These are phyloP conservation scores for Silurus aristotelis DNA, from an alignment of 2,797 vertebrate species.

Conservation along the genomic window DNA sequence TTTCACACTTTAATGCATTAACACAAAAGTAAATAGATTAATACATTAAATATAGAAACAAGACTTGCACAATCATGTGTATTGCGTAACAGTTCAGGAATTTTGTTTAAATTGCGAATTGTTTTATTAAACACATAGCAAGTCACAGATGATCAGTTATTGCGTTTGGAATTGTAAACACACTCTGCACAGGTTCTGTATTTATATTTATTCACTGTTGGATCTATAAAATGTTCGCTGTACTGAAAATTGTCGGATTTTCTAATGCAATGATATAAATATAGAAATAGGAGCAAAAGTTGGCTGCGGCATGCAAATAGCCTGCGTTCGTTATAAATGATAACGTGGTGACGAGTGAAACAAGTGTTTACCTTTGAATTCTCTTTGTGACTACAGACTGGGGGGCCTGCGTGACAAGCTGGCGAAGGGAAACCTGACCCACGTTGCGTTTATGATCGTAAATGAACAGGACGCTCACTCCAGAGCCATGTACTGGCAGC, in stretches of 20 bases:
- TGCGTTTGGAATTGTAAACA: not conserved
- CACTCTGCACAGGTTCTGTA: not conserved
- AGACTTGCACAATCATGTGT: not conserved
- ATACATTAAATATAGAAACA: not conserved
- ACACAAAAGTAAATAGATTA: not conserved
- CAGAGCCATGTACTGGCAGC: conserved; percentile 79
- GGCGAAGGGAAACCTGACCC: conserved; percentile 66
- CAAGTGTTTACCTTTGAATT: too few relatives aligned
- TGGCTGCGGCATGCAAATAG: not conserved
- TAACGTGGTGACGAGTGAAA: too few relatives aligned
- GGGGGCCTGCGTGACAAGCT: conserved; percentile 79
- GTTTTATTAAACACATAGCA: not conserved
- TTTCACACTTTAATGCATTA: not conserved
- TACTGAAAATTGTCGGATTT: not conserved
- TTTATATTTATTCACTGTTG: not conserved
- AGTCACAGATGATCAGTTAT: not conserved
- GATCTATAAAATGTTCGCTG: not conserved
- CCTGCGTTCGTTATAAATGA: not conserved
- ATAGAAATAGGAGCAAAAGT: not conserved
- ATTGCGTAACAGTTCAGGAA: not conserved
- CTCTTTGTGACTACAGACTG: conserved; percentile 66
- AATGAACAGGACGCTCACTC: conserved; percentile 80
- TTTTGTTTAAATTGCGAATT: not conserved
- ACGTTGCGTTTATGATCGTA: conserved; percentile 78
- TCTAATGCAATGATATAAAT: not conserved